These are phyloP conservation scores for Aromia moschata DNA, from an alignment of 2,888 invertebrate genomes.

Conservation along the genomic window DNA sequence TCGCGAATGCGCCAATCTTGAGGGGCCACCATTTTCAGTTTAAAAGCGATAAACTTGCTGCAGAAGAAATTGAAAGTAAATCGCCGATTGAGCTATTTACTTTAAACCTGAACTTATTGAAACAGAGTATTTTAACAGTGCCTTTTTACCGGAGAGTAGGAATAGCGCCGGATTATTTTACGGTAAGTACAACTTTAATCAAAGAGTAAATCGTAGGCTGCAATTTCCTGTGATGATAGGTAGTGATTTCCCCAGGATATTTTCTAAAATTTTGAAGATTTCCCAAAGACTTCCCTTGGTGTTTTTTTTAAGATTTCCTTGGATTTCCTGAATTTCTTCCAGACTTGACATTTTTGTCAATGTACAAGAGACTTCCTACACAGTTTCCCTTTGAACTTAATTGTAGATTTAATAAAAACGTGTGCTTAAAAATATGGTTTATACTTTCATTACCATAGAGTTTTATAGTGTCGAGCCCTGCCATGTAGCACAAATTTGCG, in stretches of 20 bases:
- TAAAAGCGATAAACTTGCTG: constrained; percentile 29
- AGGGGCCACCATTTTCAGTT: constrained; percentile 38
- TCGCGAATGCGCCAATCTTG: constrained; percentile 33
- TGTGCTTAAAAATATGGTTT: too few relatives aligned
- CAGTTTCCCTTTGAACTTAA: too few relatives aligned
- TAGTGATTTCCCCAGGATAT: background rate
- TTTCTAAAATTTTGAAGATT: background rate
- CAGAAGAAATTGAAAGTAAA: constrained; percentile 17
- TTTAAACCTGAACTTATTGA: constrained; percentile 31
- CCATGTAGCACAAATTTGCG: too few relatives aligned
- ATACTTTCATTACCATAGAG: too few relatives aligned
- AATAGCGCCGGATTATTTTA: constrained; percentile 29
- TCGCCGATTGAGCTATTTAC: constrained; percentile 7
- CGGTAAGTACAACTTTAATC: too few relatives aligned
- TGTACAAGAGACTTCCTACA: too few relatives aligned
- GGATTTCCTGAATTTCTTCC: too few relatives aligned
- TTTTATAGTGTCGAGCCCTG: too few relatives aligned
- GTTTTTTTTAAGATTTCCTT: background rate
- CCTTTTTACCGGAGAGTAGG: constrained; percentile 29
- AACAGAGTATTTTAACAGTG: constrained; percentile 31
- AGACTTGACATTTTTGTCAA: too few relatives aligned
- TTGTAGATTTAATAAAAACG: too few relatives aligned
- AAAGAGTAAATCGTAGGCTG: background rate
- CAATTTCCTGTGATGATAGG: background rate
- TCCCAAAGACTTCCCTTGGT: background rate